Base-by-base conservation (phyloP, 2,113 vertebrate species). In the Chionodraco myersi region DNA sequence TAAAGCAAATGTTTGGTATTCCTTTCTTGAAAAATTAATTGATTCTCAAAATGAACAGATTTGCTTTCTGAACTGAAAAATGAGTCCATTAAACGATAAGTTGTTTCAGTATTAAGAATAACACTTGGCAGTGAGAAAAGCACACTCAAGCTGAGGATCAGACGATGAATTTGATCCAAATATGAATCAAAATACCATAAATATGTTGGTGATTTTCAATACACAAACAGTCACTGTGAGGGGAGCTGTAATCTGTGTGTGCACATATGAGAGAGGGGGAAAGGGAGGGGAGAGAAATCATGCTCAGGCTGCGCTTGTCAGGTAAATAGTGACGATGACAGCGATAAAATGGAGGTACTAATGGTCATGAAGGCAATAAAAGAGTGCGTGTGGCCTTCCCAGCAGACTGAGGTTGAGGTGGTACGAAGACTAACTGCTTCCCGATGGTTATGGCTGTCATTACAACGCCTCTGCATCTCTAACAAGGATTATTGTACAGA, bases 351-450 rank as follows among this genome's bases (percentile, higher is more conserved):
- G 61, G 82, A 84, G 77, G 79, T 80, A 77, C 84, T 90, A 88
- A 91, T 92, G 75, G 77, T 83, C 84, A 85, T 91, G 82, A 82
- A 87, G 88, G 84, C 85, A 85, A 90, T 93, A 89, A 91, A 91
- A 61, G 79, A 80, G 77, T 75, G 81, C 57, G 52, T 87, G 75
- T 80, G 82, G 79, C 68, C 62, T 72, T 85, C 84, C 72, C 80
- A 85, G 84, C 72, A 88, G 86, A 85, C 84, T 47, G 59, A 71
- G 79, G 85, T 82, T 83, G 78, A 82, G 85, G 79, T 80, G 79
- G 56, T 82, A 77, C 86, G 64, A 80, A 82, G 75, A 85, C 87
- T 86, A 84, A 84, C 80, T 88, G 84, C 82, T 67, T 67, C 67
- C 63, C n/a, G 88, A 91, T 64, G 85, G 83, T 91, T 92, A 92